A percentile compares a stretch with the other conserved stretches of the same genome.
phyloP scores from a whole-genome alignment of 2,113 vertebrate genomes.

The Atractosteus spatula region DNA sequence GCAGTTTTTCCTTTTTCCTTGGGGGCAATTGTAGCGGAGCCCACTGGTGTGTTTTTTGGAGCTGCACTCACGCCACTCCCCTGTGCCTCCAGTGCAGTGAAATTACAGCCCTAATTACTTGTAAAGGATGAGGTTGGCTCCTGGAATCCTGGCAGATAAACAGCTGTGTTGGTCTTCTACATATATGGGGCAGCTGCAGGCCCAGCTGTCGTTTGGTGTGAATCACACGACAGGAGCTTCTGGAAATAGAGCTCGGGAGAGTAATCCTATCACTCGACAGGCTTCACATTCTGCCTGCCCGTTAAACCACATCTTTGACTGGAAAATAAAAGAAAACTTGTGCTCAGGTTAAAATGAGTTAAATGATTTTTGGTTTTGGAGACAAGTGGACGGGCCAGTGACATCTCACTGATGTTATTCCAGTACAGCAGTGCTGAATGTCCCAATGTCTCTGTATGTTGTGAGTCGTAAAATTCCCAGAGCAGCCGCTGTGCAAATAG shows the following conservation, averaged over 20 bases:
- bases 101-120: constrained; percentile 58
- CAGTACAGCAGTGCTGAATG: no score
- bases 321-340: constrained; percentile 1
- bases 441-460: no score
- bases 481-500: no score
- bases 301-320: constrained; percentile 32
- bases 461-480: no score
- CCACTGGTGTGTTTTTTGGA: not conserved
- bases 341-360: no score
- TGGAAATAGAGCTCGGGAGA: constrained; percentile 84
- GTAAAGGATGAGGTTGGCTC: constrained; percentile 74
- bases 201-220: constrained; percentile 88
- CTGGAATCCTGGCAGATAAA: constrained; percentile 77
- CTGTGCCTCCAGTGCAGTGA: constrained; percentile 1
- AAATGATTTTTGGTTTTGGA: no score
- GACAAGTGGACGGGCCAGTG: no score
- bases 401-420: no score
- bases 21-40: not conserved
- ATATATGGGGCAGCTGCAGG: constrained; percentile 87
- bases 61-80: not conserved
- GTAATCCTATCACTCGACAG: constrained; percentile 84
- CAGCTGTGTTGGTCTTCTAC: constrained; percentile 84
- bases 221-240: constrained; percentile 81
- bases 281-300: constrained; percentile 75
- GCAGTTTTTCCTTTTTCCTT: not conserved